Conservation (phyloP, 2,888 invertebrate species). For the Eulithis testata region DNA sequence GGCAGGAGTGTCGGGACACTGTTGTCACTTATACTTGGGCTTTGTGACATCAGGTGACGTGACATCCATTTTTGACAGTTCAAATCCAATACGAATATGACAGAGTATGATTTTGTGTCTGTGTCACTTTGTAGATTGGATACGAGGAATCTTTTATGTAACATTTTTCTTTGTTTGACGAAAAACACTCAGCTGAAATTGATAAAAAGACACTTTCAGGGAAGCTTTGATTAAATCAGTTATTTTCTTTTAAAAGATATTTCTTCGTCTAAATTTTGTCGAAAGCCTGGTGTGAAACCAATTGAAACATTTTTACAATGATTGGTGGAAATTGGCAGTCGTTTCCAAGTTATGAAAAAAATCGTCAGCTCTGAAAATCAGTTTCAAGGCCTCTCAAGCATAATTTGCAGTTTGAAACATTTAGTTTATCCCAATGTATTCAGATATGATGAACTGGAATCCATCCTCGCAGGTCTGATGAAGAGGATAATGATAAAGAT, state of each 20-base stretch:
- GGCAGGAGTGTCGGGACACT: conserved; percentile 26
- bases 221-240: neutral
- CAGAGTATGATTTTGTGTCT: conserved; percentile 7
- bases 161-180: conserved; percentile 11
- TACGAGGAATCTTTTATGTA: conserved; percentile 7
- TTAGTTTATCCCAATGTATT: too few species aligned
- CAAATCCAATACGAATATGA: conserved; percentile 23
- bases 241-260: neutral
- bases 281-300: neutral
- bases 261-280: neutral
- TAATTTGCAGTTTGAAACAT: too few species aligned
- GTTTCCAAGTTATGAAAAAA: too few species aligned
- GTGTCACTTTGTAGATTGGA: conserved; percentile 20
- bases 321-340: too few species aligned
- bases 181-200: conserved; percentile 15
- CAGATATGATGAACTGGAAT: too few species aligned
- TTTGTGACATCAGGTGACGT: conserved; percentile 1
- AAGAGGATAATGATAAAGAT: too few species aligned
- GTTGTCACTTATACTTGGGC: conserved; percentile 22
- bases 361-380: too few species aligned
- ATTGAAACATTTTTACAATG: neutral
- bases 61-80: conserved; percentile 31
- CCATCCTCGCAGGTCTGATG: too few species aligned
- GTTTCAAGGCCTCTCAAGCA: too few species aligned
- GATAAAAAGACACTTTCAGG: conserved; percentile 8